phyloP scores from a whole-genome alignment of 2,113 vertebrate genomes.

The Lampris megalopsis region DNA sequence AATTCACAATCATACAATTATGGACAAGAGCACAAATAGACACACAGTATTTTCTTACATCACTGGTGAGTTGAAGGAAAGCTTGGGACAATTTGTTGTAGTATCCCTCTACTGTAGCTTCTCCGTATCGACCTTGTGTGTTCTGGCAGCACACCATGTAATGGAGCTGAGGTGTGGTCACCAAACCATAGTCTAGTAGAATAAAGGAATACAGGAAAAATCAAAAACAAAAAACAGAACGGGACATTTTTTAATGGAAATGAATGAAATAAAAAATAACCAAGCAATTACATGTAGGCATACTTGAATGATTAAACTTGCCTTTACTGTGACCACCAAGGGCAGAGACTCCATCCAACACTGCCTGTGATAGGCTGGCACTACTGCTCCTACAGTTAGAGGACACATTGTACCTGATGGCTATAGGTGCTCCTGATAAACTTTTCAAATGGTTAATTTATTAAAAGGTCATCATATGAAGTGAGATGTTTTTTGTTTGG shows the following conservation, averaged over 20 bases:
- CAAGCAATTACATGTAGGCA: neutral
- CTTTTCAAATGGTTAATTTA: too few relatives aligned
- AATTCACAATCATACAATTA: neutral
- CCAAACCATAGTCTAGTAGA: constrained; percentile 90
- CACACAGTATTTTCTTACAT: constrained; percentile 78
- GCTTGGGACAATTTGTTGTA: constrained; percentile 91
- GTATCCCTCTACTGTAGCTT: constrained; percentile 90
- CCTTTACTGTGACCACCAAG: constrained; percentile 87
- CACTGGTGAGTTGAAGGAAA: constrained; percentile 87
- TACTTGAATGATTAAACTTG: constrained; percentile 61
- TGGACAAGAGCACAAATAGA: neutral
- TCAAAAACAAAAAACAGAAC: neutral
- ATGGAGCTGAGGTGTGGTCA: constrained; percentile 96
- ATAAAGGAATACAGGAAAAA: neutral
- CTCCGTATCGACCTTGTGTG: constrained; percentile 87
- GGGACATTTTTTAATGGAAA: neutral
- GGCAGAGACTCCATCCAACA: constrained; percentile 87
- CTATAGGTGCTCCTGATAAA: neutral
- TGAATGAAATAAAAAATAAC: neutral
- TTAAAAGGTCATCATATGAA: too few relatives aligned
- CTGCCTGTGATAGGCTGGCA: constrained; percentile 85
- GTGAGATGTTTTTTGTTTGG: too few relatives aligned
- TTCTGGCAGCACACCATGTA: constrained; percentile 95
- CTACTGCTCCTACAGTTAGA: constrained; percentile 88
- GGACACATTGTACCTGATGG: neutral